Base-by-base conservation (phyloP, 1,140 invertebrate genomes). In the Helicoverpa armigera region DNA sequence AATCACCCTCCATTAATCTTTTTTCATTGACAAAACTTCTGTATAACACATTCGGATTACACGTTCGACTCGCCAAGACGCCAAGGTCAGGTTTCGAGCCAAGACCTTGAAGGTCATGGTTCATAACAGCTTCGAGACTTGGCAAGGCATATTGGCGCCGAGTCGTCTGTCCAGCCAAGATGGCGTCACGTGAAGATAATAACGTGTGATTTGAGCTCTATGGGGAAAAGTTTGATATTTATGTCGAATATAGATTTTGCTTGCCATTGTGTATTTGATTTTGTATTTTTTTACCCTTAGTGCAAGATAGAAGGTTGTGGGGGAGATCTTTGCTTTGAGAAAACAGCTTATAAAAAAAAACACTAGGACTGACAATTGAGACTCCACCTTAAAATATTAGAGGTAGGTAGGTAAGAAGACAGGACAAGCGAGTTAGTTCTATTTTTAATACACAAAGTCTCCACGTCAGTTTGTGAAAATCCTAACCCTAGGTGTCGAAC, bases 21-120 rank as follows among this genome's bases (percentile, higher is more conserved):
- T 18, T 58, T 58, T 18, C 16, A 18, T 58, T 18, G 56, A 18
- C 7, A 16, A 58, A 58, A 16, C 18, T 58, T 58, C 56, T 18
- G 10, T 58, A 58, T 58, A 11, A 23, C 60, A 29, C 60, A 23
- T 63, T 63, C 60, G 31, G 29, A 23, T 63, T 63, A 13, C 23
- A 7, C 23, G 23, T 29, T 43, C 5, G 31, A 61, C 11, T 63
- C 14, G 60, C 60, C 60, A 63, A 63, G 29, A 14, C 3, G 1
- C 10, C 60, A 63, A 63, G 60, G 60, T 63, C 12, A 63, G 23
- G 29, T 31, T 31, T 31, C 60, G 60, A 14, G 60, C 60, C 60
- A 63, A 63, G 60, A 63, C 60, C 60, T 63, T 63, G 23, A 35
- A 63, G 60, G 29, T 63, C 60, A 63, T 63, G 60, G 60, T n/a